Percentiles rank a stretch among this genome's conserved stretches.
Evolutionary conservation across 2,113 vertebrate species (phyloP).

Genomic region (Electrona antarctica): DNA sequence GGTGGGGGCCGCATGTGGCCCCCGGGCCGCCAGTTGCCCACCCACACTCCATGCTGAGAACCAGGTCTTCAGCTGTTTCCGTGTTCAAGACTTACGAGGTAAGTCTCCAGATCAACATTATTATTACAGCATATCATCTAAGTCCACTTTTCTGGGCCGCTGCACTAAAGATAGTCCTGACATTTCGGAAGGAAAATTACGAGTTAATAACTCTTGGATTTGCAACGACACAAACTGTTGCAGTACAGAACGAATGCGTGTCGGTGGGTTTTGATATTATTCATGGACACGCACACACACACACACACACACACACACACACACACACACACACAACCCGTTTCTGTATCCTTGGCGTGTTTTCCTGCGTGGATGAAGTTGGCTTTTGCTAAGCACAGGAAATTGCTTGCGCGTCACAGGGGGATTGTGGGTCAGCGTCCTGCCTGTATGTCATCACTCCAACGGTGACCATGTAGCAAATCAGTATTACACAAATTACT

Average conservation of each 20-base stretch:
- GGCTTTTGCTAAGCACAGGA: constrained; percentile 71
- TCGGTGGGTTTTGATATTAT: too few relatives aligned
- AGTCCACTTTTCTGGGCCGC: constrained; percentile 13
- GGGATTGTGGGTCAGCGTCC: constrained; percentile 58
- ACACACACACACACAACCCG: too few relatives aligned
- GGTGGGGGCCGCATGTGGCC: too few relatives aligned
- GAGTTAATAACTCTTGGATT: constrained; percentile 35
- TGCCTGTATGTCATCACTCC: constrained; percentile 59
- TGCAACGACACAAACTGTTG: background rate
- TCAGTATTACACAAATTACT: constrained; percentile 31
- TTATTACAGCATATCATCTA: constrained; percentile 30
- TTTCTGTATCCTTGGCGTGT: background rate
- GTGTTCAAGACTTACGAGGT: constrained; percentile 47
- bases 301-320: too few relatives aligned
- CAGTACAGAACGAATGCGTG: too few relatives aligned
- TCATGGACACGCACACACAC: too few relatives aligned
- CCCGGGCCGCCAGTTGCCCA: too few relatives aligned
- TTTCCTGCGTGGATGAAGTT: constrained; percentile 55
- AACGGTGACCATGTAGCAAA: constrained; percentile 33
- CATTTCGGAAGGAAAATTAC: constrained; percentile 44
- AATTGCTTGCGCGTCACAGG: constrained; percentile 69
- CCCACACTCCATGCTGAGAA: too few relatives aligned
- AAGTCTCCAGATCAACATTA: constrained; percentile 36
- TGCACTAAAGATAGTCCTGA: constrained; percentile 49
- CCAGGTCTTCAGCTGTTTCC: background rate